Evolutionary conservation across 2,113 vertebrate genomes (phyloP).

Genomic region (Theropithecus gelada): DNA sequence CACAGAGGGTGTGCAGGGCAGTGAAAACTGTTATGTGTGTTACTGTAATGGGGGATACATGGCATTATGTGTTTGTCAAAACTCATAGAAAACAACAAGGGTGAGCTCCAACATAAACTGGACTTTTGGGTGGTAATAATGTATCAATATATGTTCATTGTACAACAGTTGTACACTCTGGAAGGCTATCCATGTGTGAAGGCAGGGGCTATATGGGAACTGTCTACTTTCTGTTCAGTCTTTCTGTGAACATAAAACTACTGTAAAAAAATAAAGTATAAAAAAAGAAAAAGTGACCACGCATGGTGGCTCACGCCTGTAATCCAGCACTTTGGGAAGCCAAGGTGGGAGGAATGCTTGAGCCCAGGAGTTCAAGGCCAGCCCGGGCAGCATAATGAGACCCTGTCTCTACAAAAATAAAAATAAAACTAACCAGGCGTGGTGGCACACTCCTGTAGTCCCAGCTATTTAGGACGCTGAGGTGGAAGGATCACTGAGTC

Average conservation of each 20-base stretch:
- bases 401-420: no score
- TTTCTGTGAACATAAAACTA: not conserved
- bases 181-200: not conserved
- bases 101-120: not conserved
- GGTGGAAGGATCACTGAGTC: no score
- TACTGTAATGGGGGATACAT: not conserved
- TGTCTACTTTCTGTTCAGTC: not conserved
- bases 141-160: not conserved
- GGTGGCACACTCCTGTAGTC: no score
- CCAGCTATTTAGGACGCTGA: no score
- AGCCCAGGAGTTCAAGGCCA: no score
- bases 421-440: no score
- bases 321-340: no score
- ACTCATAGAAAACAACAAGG: not conserved
- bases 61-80: not conserved
- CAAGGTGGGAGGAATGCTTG: no score
- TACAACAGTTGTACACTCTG: not conserved
- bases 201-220: not conserved
- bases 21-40: not conserved
- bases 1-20: not conserved
- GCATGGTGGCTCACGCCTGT: no score
- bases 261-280: not conserved
- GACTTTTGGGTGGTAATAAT: not conserved
- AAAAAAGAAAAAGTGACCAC: not conserved
- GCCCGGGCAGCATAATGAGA: no score